Evolutionary conservation across 1,140 invertebrate genomes (phyloP), one percentile per base, ranked within the genome.

Genomic region (Penaeus vannamei): DNA sequence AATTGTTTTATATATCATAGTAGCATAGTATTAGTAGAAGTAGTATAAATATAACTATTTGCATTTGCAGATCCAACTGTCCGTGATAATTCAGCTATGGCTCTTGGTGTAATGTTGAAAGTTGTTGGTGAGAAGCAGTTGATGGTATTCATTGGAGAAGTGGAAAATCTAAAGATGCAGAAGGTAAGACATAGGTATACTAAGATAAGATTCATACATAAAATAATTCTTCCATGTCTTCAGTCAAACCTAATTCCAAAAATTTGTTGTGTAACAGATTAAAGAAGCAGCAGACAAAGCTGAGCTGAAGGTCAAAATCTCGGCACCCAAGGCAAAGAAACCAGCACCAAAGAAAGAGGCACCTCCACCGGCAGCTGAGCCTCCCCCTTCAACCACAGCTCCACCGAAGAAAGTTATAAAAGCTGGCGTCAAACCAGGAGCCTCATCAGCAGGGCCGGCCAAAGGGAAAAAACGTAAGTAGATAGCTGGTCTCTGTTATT

Each of bases 211-310:
- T 17, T 17, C 17, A 17, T 53, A 53, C 14, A 12, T 12, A 76
- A 10, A 29, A 32, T 76, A 2, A 20, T 76, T 12, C 72, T 32
- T 7, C 5, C n/a, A 17, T 32, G 20, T 17, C 26, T 29, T 76
- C 22, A 76, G 59, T 4, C 19, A 84, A 20, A 1, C 20, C 20
- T 5, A 64, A 22, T 22, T 84, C 19, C n/a, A 4, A 29, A 42
- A 10, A 29, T 32, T 64, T 61, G 20, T 66, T n/a, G 12, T n/a
- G 23, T 91, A 91, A 86, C 91, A 96, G 94, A 98, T 99, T 26
- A 98, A 98, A 93, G 98, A 99, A 93, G 97, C 95, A 92, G 96
- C 96, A 92, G 97, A 99, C 46, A 99, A 98, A 93, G 97, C 97
- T 29, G 97, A 98, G 20, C 96, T 99, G 17, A 92, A 92, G 36